Evolutionary conservation across 2,113 vertebrate species (phyloP), one percentile per base, ranked within the genome.

Genomic region (Solea solea): DNA sequence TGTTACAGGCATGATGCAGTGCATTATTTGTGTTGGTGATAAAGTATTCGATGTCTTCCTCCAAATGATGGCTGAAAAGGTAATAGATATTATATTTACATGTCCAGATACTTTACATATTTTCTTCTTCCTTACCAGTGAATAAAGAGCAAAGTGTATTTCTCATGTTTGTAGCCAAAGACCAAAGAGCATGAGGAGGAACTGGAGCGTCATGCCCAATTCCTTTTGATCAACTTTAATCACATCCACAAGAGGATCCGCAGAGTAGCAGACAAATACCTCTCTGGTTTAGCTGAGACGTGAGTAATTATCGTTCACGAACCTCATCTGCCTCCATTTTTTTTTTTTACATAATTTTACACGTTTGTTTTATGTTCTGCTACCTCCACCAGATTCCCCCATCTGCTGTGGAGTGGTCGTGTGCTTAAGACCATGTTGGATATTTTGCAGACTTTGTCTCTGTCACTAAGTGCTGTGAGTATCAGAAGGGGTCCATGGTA

Each of bases 31-130:
- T 49, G 97, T 99, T 1, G 96, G 96, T 0, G 97, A 99, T 85
- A 98, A 97, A 83, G 96, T 99, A 13, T 99, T 99, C 70, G 96
- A 98, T 40, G 96, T 97, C 82, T 99, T 99, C 91, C 94, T 99
- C 65, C 94, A 95, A 77, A 96, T 98, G 94, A 99, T 99, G 97
- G 96, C 96, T 45, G 96, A 98, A 64, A 99, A 99, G 93, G 97
- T 98, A 34, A 34, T 34, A 6, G 34, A 34, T 34, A 34, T 34
- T 34, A 4, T 34, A 34, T 34, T 6, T 34, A 34, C 34, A 34
- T 34, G 2, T 45, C 27, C 1, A 5, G 21, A 56, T 0, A 9
- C 54, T 39, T 61, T 15, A 11, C 16, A 59, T 8, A 45, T 41
- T 50, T 59, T 2, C 27, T 49, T 61, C 12, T 50, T 44, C 6